Evolutionary conservation across 2,888 invertebrate species (phyloP), one percentile per base, ranked within the genome.

Genomic region (Emesis furor): DNA sequence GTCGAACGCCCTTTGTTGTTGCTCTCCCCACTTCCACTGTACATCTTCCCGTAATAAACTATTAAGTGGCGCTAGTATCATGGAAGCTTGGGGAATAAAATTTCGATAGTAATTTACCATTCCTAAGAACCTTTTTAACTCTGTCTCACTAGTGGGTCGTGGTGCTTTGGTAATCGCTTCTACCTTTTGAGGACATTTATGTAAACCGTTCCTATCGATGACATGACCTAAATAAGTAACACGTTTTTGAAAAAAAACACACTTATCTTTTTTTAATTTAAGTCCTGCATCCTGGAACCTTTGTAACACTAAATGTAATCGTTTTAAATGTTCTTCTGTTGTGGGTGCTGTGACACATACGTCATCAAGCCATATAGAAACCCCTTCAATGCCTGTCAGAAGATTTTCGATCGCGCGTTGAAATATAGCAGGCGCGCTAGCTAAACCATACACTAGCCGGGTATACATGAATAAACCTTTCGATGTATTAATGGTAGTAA

Each of bases 31-130:
- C 8, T 78, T 39, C 82, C 85, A 86, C 51, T 82, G 42, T 1
- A 67, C 71, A 42, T 74, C 75, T 37, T 78, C 86, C 37, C 78
- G 59, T 30, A 85, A 59, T n/a, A 88, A 37, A 8, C 83, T 78
- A 78, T 90, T 86, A 0, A 90, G 76, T 0, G 91, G 88, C 17
- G 65, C 78, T 24, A 90, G 51, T 5, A 87, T 10, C 0, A 84
- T 24, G 0, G 89, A 88, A 3, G 88, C 88, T 51, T 87, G 84
- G 0, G 89, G 90, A 46, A 90, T 85, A 79, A 90, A 90, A 83
- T 88, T 88, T 17, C 89, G 81, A 73, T 91, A 90, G 73, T 90
- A 91, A 82, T 90, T 91, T 7, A 89, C 81, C 0, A 91, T 35
- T 0, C 91, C 91, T 65, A 90, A 73, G 78, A 90, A 90, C 14